Evolutionary conservation across 2,888 invertebrate species (phyloP), one percentile per base, ranked within the genome.

Genomic region (Clistopyga incitator): DNA sequence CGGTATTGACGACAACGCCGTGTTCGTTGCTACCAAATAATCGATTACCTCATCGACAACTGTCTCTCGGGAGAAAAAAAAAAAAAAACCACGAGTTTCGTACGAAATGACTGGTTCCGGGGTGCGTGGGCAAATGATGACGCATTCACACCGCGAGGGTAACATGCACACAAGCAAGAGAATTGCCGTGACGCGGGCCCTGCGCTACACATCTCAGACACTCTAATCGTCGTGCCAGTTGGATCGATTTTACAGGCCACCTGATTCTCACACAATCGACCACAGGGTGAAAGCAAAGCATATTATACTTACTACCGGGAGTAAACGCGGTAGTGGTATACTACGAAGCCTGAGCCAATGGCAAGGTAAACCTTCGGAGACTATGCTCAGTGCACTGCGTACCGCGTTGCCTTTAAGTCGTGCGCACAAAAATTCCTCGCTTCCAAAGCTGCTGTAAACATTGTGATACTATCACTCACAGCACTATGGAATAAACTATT

Each of bases 221-320:
- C 25, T 72, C 64, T 78, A 81, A 78, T 87, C 86, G 81, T 86
- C 77, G 86, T 78, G 61, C 56, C 56, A 81, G 89, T 89, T 88
- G 88, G 84, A 91, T 91, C 91, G 91, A 91, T 91, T 90, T 87
- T 87, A 85, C 85, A 47, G 71, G 86, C 88, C 89, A 90, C 88
- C 90, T 90, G 88, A 88, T 86, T 88, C 87, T 87, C 86, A 86
- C 89, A 88, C 86, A 88, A 85, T 88, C 87, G 86, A 88, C 87
- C 86, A 87, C 88, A 88, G 82, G 85, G 86, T 86, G 86, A 88
- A 82, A 86, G 87, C 88, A 84, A 86, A 87, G 76, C 25, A 74
- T 61, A 74, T 74, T 47, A 47, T 61, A 74, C 61, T 74, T 45
- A n/a, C 47, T 34, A 34, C 47, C 72, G 47, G 72, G 61, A 74